phyloP scores from a whole-genome alignment of 2,888 invertebrate genomes.

The Chrysopilus asiliformis region DNA sequence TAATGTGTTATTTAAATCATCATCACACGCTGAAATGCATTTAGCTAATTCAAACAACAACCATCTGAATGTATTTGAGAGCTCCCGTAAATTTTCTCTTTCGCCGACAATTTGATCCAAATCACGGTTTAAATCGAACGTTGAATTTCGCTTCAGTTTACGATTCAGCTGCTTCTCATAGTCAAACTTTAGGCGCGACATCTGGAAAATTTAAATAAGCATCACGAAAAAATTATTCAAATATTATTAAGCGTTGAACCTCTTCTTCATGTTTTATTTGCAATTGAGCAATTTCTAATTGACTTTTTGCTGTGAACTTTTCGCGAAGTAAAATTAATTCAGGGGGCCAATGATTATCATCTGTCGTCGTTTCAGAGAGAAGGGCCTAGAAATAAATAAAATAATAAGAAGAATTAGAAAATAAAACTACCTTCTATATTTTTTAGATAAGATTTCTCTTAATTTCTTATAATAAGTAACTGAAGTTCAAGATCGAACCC shows the following conservation, averaged over 20 bases:
- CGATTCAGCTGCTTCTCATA: slow-evolving; percentile 35
- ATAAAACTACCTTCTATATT: too few relatives aligned
- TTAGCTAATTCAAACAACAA: slow-evolving; percentile 55
- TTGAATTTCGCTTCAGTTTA: slow-evolving; percentile 31
- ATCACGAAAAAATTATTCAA: neutral
- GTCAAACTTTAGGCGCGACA: slow-evolving; percentile 34
- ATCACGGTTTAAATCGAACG: slow-evolving; percentile 33
- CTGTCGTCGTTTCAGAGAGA: slow-evolving; percentile 50
- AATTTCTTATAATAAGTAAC: too few relatives aligned
- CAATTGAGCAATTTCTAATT: slow-evolving; percentile 43
- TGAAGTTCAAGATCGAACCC: too few relatives aligned
- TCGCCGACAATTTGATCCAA: slow-evolving; percentile 31
- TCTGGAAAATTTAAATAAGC: slow-evolving; percentile 19
- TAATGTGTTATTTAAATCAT: slow-evolving; percentile 62
- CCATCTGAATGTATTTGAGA: slow-evolving; percentile 49
- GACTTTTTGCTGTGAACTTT: slow-evolving; percentile 55
- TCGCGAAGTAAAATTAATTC: slow-evolving; percentile 59
- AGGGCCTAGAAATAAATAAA: slow-evolving; percentile 41
- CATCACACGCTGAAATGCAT: slow-evolving; percentile 63
- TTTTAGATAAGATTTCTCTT: too few relatives aligned
- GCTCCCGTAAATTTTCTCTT: slow-evolving; percentile 51
- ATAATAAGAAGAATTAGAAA: too few relatives aligned
- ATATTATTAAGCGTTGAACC: slow-evolving; percentile 36
- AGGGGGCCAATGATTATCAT: slow-evolving; percentile 58
- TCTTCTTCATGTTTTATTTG: slow-evolving; percentile 47